Base-by-base conservation (phyloP, 2,797 vertebrate species). In the Crax fasciolata region DNA sequence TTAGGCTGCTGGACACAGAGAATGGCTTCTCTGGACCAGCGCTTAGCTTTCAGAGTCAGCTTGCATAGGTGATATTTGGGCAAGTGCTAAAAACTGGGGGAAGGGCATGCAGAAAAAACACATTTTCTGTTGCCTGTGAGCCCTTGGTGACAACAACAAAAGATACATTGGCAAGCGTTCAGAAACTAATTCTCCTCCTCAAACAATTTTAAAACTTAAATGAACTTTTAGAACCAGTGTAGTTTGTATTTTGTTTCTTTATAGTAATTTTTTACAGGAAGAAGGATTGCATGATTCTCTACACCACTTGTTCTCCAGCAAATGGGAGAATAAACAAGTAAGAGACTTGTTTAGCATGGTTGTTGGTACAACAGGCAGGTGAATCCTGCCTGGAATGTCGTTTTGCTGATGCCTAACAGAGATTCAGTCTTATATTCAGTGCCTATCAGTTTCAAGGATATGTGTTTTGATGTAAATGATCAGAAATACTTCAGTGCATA, bases 221-320 rank as follows among this genome's bases (percentile, higher is more conserved):
- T 3, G 12, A 59, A 13, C 23, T 30, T 74, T 30, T 35, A 9
- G 51, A 85, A 67, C 7, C 32, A 51, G 4, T 14, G 24, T 49
- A 76, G 12, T 41, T 65, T 38, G 25, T 62, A 1, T 59, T 23
- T 72, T 75, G 1, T 1, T 52, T 73, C 11, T 32, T 58, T 5
- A 18, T 86, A 35, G 19, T 3, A 27, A 5, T 2, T 16, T 52
- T 38, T 48, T 35, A 3, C 2, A 38, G 41, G 10, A 51, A n/a
- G 10, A 51, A n/a, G 13, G 12, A 25, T 4, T 23, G 8, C 16
- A 13, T 9, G 14, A 4, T 39, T 87, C 82, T 70, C 48, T 13
- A 17, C 2, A 2, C 3, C 62, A 13, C 43, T 58, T 0, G 0
- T 55, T 54, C 24, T 70, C 28, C 68, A 73, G 35, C 38, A 30